phyloP scores from a whole-genome alignment of 2,888 invertebrate species.

The Nomada goodeniana region DNA sequence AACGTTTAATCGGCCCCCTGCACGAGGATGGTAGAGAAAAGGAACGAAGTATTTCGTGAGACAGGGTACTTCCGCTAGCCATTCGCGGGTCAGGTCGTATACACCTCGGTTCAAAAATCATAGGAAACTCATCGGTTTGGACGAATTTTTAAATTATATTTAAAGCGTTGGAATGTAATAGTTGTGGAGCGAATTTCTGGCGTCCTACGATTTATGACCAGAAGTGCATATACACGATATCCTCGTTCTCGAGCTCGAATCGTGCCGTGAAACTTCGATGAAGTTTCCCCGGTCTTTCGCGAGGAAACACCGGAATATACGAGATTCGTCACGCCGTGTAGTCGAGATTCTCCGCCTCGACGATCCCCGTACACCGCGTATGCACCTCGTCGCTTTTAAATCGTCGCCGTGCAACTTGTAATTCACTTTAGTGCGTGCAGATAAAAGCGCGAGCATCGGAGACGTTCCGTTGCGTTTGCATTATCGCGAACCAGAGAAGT shows the following conservation, averaged over 20 bases:
- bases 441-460: constrained; percentile 32
- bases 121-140: no score
- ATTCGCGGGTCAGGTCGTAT: neutral
- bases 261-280: constrained; percentile 31
- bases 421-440: constrained; percentile 29
- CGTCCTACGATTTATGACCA: no score
- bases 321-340: neutral
- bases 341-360: neutral
- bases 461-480: constrained; percentile 6
- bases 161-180: no score
- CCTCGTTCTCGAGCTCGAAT: constrained; percentile 2
- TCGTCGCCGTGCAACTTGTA: constrained; percentile 21
- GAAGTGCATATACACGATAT: neutral
- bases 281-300: constrained; percentile 1
- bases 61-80: constrained; percentile 15
- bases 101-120: no score
- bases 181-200: no score
- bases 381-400: neutral
- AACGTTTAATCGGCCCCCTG: constrained; percentile 9
- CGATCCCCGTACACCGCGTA: no score
- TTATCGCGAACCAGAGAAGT: constrained; percentile 32
- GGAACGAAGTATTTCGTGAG: neutral
- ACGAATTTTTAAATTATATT: no score
- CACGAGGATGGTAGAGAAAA: constrained; percentile 7
- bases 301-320: neutral